Percentiles rank a stretch among this genome's conserved stretches.
Conservation (phyloP, 2,113 vertebrate genomes). For the Xerus inauris region DNA sequence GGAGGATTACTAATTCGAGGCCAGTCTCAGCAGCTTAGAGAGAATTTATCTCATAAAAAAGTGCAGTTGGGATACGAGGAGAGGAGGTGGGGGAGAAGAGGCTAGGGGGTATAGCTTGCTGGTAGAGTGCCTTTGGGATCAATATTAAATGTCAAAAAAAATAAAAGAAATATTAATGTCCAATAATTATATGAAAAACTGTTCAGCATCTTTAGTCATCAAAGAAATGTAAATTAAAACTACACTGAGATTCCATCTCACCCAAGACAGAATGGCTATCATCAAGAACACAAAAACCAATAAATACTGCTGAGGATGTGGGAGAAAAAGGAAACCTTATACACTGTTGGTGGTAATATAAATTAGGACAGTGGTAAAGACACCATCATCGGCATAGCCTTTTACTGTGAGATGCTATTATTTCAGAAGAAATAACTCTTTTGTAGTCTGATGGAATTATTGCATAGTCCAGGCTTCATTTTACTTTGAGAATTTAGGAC, state of each 20-base stretch:
- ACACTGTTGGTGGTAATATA: not conserved
- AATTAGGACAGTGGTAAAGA: not conserved
- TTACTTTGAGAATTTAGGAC: not conserved
- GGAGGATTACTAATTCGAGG: too few relatives aligned
- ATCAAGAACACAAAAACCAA: not conserved
- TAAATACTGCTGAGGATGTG: not conserved
- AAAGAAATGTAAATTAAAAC: not conserved
- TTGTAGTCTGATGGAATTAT: not conserved
- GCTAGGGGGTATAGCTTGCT: too few relatives aligned
- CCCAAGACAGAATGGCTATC: not conserved
- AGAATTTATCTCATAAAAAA: too few relatives aligned
- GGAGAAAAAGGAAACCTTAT: not conserved
- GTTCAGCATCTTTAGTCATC: not conserved
- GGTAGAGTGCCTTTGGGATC: too few relatives aligned
- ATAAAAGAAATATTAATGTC: not conserved
- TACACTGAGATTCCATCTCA: not conserved
- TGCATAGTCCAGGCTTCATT: not conserved
- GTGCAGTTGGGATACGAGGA: too few relatives aligned
- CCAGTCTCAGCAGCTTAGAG: too few relatives aligned
- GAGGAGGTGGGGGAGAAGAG: too few relatives aligned
- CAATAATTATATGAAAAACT: not conserved
- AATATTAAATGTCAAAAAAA: too few relatives aligned
- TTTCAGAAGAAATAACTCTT: not conserved
- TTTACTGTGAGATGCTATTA: not conserved
- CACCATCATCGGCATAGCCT: not conserved